A percentile compares a stretch with the other conserved stretches of the same genome.
Evolutionary conservation across 2,113 vertebrate genomes (phyloP).

Genomic region (Corvus hawaiiensis): DNA sequence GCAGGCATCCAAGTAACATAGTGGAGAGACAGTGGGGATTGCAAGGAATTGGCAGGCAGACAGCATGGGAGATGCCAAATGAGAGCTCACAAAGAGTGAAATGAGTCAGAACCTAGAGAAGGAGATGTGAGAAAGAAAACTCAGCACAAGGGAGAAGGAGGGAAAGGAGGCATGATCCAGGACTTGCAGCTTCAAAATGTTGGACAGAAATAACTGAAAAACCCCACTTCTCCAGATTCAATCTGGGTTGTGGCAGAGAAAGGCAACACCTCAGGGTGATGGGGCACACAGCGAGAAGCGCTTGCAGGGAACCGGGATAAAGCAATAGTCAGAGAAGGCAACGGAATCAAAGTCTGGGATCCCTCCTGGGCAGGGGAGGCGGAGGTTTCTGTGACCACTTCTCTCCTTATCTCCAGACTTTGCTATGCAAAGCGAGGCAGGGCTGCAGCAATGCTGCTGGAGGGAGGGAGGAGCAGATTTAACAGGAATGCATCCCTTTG

Average conservation of each 20-base stretch:
- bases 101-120: conserved; percentile 27
- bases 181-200: not conserved
- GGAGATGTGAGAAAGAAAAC: conserved; percentile 16
- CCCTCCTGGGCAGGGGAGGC: not conserved
- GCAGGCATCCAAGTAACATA: conserved; percentile 2
- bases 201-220: not conserved
- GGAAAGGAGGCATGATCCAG: not conserved
- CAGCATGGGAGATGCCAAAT: conserved; percentile 12
- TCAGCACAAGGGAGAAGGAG: not conserved
- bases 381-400: not conserved
- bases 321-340: not conserved
- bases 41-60: conserved; percentile 52
- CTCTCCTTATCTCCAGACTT: not conserved
- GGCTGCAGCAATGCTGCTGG: not conserved
- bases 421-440: not conserved
- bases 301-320: not conserved
- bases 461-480: not conserved
- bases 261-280: not conserved
- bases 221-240: not conserved
- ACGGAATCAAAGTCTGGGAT: not conserved
- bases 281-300: not conserved
- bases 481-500: not conserved
- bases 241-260: not conserved
- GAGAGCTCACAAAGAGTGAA: conserved; percentile 27
- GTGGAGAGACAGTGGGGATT: conserved; percentile 5